Base-by-base conservation (phyloP, 1,140 invertebrate species). In the Dendroctonus valens region DNA sequence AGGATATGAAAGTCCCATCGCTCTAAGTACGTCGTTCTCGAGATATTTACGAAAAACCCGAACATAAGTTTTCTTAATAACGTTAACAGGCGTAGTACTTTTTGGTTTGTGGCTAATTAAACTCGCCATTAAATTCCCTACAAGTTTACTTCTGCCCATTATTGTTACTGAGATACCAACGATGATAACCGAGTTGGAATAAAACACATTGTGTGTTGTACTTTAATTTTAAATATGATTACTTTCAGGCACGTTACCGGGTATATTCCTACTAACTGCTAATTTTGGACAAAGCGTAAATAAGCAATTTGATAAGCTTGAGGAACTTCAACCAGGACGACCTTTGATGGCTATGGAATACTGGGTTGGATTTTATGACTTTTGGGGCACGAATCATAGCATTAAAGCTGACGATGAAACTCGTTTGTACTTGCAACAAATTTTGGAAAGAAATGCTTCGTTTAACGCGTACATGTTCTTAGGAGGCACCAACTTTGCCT, bases 391-490 rank as follows among this genome's bases (percentile, higher is more conserved):
- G 6, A 69, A 49, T 14, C 69, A 70, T 50, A 55, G 74, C 48
- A 69, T 53, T 7, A 60, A 70, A 50, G 54, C 65, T n/a, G 59
- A 46, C 8, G 26, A 59, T 12, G 59, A 70, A 15, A 72, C 69
- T 54, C 8, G 53, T 15, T 38, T 48, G 3, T 66, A 70, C 60
- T 65, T 77, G 14, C 49, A 70, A 26, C 44, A 66, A 6, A 74
- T 78, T 48, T 41, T 79, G n/a, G 65, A 51, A n/a, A 73, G 61
- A 59, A 72, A 82, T 52, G 82, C 82, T 37, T 86, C 83, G 5
- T 80, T 89, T 51, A 88, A 87, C 74, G 81, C 87, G 66, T 89
- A 88, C 76, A 88, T 89, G 87, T 87, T 89, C 69, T 84, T 86
- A 70, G 87, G 87, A 9, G 88, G 88, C 11, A 89, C 88, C 0